Evolutionary conservation across 2,113 vertebrate species (phyloP).

Genomic region (Coryphaenoides rupestris): DNA sequence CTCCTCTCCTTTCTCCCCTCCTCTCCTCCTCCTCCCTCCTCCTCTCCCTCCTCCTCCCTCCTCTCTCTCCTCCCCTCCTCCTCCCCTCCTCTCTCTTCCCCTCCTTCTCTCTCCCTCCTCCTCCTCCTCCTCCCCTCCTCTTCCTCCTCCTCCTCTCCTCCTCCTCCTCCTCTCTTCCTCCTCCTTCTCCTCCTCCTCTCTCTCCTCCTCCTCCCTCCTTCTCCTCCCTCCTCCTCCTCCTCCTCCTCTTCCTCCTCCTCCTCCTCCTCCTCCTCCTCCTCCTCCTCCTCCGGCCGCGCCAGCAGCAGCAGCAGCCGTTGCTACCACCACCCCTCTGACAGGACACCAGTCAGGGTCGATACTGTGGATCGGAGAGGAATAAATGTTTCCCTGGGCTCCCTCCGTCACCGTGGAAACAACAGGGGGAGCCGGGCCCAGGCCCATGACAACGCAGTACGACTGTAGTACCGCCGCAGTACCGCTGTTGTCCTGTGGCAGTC

Average conservation of each 20-base stretch:
- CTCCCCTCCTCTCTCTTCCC: not conserved
- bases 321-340: conserved; percentile 46
- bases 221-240: too few species aligned
- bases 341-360: conserved; percentile 63
- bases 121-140: conserved; percentile 36
- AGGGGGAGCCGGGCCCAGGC: conserved; percentile 37
- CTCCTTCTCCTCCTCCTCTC: conserved; percentile 1
- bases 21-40: not conserved
- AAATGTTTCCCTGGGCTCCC: conserved; percentile 67
- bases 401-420: conserved; percentile 65
- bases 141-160: not conserved
- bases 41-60: conserved; percentile 15
- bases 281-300: conserved; percentile 9
- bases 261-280: conserved; percentile 4
- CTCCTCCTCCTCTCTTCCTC: not conserved
- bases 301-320: conserved; percentile 19
- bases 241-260: conserved; percentile 4
- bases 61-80: conserved; percentile 13
- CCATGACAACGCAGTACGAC: conserved; percentile 29
- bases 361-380: conserved; percentile 72
- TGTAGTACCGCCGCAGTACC: too few species aligned
- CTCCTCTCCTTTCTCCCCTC: not conserved
- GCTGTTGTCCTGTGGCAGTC: too few species aligned
- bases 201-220: not conserved
- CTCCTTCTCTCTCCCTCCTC: too few species aligned